Evolutionary conservation across 2,888 invertebrate species (phyloP).

Genomic region (Nebria brevicollis): DNA sequence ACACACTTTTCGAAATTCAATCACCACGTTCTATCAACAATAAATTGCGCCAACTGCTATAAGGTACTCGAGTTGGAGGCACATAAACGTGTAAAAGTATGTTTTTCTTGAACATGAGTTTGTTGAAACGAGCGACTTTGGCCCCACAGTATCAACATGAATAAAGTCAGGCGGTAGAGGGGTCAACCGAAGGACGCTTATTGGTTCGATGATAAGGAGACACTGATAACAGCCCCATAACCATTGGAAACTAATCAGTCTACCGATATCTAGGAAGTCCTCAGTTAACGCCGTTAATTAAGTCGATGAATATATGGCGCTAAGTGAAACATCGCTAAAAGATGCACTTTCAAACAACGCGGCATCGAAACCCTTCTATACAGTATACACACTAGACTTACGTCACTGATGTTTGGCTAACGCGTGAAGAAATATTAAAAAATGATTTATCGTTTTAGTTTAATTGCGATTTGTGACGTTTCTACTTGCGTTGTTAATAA

Average conservation of each 20-base stretch:
- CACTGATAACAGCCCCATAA: slow-evolving; percentile 28
- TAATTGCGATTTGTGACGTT: too few relatives aligned
- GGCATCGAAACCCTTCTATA: too few relatives aligned
- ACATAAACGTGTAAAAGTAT: neutral
- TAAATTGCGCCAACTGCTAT: neutral
- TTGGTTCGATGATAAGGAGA: slow-evolving; percentile 32
- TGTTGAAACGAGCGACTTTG: slow-evolving; percentile 31
- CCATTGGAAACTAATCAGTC: neutral
- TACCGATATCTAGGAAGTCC: neutral
- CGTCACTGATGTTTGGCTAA: too few relatives aligned
- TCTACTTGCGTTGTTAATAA: too few relatives aligned
- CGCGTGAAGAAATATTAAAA: too few relatives aligned
- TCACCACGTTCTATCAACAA: neutral
- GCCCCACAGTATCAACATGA: slow-evolving; percentile 29
- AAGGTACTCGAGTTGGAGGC: neutral
- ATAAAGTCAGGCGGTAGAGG: slow-evolving; percentile 10
- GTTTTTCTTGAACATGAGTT: neutral
- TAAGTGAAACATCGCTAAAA: neutral
- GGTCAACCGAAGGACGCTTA: slow-evolving; percentile 27
- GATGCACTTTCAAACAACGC: too few relatives aligned
- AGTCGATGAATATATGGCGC: neutral
- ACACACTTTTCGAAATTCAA: neutral
- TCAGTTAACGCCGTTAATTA: neutral
- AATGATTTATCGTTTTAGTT: too few relatives aligned
- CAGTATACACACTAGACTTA: too few relatives aligned